phyloP scores from a whole-genome alignment of 2,888 invertebrate genomes.

The Ornithoptera priamus region DNA sequence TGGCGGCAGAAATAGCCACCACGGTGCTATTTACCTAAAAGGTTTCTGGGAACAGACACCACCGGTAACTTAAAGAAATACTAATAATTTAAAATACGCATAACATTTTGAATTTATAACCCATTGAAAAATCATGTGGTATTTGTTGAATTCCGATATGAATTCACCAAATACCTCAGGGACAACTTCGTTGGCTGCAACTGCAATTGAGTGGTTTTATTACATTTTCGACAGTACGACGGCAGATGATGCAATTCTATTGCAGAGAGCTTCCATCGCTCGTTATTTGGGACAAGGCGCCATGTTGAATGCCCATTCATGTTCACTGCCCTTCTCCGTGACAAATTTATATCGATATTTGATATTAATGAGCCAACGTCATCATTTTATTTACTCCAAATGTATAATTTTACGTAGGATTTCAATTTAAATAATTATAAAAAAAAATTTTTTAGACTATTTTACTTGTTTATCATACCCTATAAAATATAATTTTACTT shows the following conservation, averaged over 20 bases:
- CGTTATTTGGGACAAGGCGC: constrained; percentile 33
- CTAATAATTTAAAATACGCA: no score
- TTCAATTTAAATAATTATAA: no score
- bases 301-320: constrained; percentile 36
- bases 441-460: no score
- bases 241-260: constrained; percentile 34
- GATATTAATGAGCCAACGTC: constrained; percentile 15
- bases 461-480: no score
- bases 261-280: constrained; percentile 24
- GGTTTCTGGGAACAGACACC: no score
- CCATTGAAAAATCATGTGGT: constrained; percentile 7
- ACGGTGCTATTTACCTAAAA: no score
- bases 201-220: constrained; percentile 39
- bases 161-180: constrained; percentile 26
- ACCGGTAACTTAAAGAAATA: no score
- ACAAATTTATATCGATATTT: constrained; percentile 29
- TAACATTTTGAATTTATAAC: not conserved
- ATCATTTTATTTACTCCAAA: not conserved
- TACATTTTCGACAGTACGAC: constrained; percentile 41
- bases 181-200: constrained; percentile 29
- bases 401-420: no score
- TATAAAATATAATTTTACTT: no score
- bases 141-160: constrained; percentile 1
- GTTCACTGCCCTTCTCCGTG: constrained; percentile 37
- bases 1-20: no score